Conservation (phyloP, 92 coral and sea anemone species). For the Heteractis magnifica region DNA sequence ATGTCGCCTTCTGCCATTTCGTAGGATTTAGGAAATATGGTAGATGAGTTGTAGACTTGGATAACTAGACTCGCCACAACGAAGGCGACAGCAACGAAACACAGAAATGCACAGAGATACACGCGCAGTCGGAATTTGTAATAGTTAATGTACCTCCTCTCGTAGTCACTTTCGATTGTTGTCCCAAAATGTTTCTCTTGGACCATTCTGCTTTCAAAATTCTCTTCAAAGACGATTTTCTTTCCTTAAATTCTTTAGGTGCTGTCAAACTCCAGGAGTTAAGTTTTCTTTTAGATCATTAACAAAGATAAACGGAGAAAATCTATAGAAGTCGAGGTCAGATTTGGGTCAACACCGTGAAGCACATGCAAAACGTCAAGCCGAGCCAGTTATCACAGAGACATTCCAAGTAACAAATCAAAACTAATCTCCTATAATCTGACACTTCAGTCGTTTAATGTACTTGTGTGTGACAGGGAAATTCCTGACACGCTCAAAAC, state of each 20-base stretch:
- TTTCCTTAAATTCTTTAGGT: neutral
- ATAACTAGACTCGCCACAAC: constrained; percentile 61
- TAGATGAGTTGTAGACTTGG: constrained; percentile 71
- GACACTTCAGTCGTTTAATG: constrained; percentile 13
- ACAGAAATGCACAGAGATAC: constrained; percentile 60
- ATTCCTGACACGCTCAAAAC: constrained; percentile 21
- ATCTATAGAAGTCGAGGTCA: constrained; percentile 63
- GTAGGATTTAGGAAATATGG: constrained; percentile 59
- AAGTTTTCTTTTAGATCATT: constrained; percentile 18
- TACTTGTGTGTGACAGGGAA: neutral
- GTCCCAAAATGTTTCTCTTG: neutral
- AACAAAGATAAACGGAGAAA: constrained; percentile 32
- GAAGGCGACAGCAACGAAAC: constrained; percentile 48
- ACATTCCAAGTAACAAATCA: constrained; percentile 4
- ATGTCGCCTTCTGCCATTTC: constrained; percentile 77
- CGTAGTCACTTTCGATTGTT: constrained; percentile 21
- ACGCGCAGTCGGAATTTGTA: constrained; percentile 70
- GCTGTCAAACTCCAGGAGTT: constrained; percentile 5
- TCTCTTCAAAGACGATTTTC: neutral
- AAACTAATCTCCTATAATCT: neutral
- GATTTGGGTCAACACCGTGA: constrained; percentile 25
- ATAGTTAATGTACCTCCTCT: constrained; percentile 41
- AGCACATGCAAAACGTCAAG: constrained; percentile 30
- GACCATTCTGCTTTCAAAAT: constrained; percentile 2
- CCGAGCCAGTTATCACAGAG: constrained; percentile 11